Conservation (phyloP, 2,797 vertebrate genomes). For the Pseudochirops corinnae region DNA sequence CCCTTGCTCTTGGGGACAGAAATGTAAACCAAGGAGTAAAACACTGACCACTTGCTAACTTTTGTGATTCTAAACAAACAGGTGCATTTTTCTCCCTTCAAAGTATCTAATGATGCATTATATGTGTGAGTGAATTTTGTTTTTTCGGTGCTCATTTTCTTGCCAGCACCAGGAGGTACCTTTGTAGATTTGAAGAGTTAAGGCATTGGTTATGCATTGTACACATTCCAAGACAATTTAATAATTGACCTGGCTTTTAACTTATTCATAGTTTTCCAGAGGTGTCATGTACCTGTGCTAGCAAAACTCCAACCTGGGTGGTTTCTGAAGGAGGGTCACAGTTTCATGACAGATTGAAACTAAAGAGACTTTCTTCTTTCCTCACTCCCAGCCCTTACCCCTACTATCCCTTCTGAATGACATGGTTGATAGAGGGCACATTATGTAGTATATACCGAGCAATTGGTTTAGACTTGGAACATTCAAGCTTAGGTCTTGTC, state of each 20-base stretch:
- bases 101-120: not conserved
- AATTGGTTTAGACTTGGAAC: not conserved
- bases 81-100: slow-evolving; percentile 1
- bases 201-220: slow-evolving; percentile 75
- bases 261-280: slow-evolving; percentile 85
- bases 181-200: slow-evolving; percentile 79
- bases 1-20: slow-evolving; percentile 8
- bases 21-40: not conserved
- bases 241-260: slow-evolving; percentile 87
- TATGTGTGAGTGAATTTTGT: not conserved
- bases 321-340: slow-evolving; percentile 74
- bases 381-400: slow-evolving; percentile 64
- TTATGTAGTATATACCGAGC: not conserved
- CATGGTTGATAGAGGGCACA: not conserved
- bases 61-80: not conserved
- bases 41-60: not conserved
- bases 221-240: slow-evolving; percentile 81
- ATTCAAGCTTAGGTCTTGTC: not conserved
- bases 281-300: slow-evolving; percentile 79
- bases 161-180: slow-evolving; percentile 52
- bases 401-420: not conserved
- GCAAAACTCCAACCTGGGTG: slow-evolving; percentile 69
- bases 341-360: slow-evolving; percentile 73
- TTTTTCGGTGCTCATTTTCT: slow-evolving; percentile 54
- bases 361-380: slow-evolving; percentile 76